A percentile compares a stretch with the other conserved stretches of the same genome.
Conservation (phyloP, 2,888 invertebrate genomes). For the Leptura quadrifasciata region DNA sequence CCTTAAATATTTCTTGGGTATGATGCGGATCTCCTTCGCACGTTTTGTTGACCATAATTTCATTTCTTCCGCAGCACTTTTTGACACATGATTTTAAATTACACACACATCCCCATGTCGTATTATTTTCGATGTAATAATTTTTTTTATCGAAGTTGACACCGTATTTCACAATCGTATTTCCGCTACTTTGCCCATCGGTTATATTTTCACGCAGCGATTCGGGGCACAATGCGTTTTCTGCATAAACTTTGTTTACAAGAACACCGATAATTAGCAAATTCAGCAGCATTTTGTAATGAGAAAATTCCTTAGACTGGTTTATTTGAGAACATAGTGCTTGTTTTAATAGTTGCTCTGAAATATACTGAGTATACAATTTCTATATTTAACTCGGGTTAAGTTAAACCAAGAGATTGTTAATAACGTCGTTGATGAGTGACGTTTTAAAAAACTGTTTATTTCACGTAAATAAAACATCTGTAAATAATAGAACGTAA, state of each 20-base stretch:
- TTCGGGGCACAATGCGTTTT: background rate
- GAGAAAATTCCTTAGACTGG: conserved; percentile 27
- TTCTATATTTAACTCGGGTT: conserved; percentile 49
- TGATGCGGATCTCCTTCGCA: conserved; percentile 2
- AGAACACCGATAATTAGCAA: conserved; percentile 18
- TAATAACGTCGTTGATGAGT: conserved; percentile 32
- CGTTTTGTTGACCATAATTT: conserved; percentile 33
- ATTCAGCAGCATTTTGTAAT: conserved; percentile 12
- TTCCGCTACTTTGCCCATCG: background rate
- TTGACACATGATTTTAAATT: conserved; percentile 22
- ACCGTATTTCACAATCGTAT: conserved; percentile 12
- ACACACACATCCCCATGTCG: conserved; percentile 29
- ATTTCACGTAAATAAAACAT: conserved; percentile 12
- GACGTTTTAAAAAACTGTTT: conserved; percentile 24
- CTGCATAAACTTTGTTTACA: background rate
- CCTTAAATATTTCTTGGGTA: background rate
- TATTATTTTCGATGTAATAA: conserved; percentile 12
- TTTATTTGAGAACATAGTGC: conserved; percentile 28
- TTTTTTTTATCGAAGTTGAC: conserved; percentile 8
- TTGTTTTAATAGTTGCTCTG: conserved; percentile 31
- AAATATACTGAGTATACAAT: conserved; percentile 35
- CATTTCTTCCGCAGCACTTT: conserved; percentile 44
- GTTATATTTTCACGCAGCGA: conserved; percentile 13
- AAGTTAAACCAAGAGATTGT: conserved; percentile 34
- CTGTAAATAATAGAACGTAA: background rate